These are phyloP conservation scores for Hirudo medicinalis DNA, from an alignment of 1,140 invertebrate genomes.

Conservation along the genomic window DNA sequence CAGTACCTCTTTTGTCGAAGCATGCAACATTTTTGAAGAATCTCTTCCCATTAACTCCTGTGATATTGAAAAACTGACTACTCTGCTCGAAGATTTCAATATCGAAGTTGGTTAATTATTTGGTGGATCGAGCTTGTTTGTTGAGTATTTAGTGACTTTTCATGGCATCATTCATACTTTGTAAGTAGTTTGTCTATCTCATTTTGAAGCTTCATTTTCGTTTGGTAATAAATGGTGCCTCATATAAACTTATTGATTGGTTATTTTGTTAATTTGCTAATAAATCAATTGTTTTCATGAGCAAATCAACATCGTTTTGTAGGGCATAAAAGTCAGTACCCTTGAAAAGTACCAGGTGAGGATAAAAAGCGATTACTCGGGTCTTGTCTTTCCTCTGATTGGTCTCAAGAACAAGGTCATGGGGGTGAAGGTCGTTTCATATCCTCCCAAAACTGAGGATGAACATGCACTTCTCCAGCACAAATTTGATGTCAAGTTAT, in stretches of 20 bases:
- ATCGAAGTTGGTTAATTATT: background rate
- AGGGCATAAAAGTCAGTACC: background rate
- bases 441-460: too few relatives aligned
- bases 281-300: too few relatives aligned
- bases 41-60: background rate
- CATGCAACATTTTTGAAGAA: background rate
- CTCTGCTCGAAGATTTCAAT: background rate
- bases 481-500: background rate
- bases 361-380: background rate
- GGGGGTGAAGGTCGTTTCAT: slow-evolving; percentile 11
- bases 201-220: background rate
- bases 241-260: background rate
- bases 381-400: slow-evolving; percentile 7
- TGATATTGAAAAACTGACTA: background rate
- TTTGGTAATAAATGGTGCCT: background rate
- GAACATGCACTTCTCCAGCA: background rate
- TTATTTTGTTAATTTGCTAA: slow-evolving; percentile 4
- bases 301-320: background rate
- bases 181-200: background rate
- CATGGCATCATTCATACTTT: background rate
- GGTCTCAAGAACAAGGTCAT: slow-evolving; percentile 9
- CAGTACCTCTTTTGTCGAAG: background rate
- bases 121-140: background rate
- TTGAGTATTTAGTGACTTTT: background rate
- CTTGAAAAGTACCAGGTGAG: slow-evolving; percentile 16